Percentiles rank a stretch among this genome's conserved stretches.
Evolutionary conservation across 2,888 invertebrate species (phyloP).

Genomic region (Drosophila falleni): DNA sequence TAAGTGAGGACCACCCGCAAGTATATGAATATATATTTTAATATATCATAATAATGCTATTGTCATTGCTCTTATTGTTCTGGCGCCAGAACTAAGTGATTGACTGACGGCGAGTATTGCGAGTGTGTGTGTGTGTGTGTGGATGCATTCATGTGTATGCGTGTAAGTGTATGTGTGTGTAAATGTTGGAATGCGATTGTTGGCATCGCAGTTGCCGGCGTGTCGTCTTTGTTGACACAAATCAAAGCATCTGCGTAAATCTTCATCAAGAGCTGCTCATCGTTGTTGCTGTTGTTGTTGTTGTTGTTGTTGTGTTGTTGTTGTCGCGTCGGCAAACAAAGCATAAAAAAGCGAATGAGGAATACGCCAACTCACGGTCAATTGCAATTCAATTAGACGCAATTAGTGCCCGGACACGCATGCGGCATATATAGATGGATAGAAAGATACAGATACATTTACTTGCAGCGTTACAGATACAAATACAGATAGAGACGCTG

Average conservation of each 20-base stretch:
- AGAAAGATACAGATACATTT: constrained; percentile 34
- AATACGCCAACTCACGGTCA: constrained; percentile 82
- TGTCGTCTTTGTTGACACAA: constrained; percentile 73
- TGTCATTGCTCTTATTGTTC: constrained; percentile 17
- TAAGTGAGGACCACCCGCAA: not conserved
- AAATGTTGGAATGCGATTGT: constrained; percentile 6
- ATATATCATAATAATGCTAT: constrained; percentile 18
- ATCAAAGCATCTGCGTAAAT: constrained; percentile 79
- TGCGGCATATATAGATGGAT: constrained; percentile 27
- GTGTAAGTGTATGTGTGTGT: constrained; percentile 7
- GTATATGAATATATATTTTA: not conserved
- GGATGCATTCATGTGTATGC: constrained; percentile 20
- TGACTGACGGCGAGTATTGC: constrained; percentile 36
- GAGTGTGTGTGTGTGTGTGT: constrained; percentile 6
- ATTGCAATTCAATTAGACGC: constrained; percentile 81
- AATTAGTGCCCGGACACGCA: constrained; percentile 73
- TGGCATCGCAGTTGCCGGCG: constrained; percentile 7
- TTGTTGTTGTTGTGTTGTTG: not conserved
- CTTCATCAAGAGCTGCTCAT: constrained; percentile 66
- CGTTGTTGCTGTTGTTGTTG: constrained; percentile 27
- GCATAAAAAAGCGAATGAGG: constrained; percentile 53
- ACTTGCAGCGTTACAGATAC: constrained; percentile 34
- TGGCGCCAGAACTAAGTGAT: constrained; percentile 66
- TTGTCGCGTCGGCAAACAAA: constrained; percentile 55
- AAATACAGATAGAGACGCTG: constrained; percentile 39